Base-by-base conservation (phyloP, 2,888 invertebrate species). In the Nomada fabriciana region DNA sequence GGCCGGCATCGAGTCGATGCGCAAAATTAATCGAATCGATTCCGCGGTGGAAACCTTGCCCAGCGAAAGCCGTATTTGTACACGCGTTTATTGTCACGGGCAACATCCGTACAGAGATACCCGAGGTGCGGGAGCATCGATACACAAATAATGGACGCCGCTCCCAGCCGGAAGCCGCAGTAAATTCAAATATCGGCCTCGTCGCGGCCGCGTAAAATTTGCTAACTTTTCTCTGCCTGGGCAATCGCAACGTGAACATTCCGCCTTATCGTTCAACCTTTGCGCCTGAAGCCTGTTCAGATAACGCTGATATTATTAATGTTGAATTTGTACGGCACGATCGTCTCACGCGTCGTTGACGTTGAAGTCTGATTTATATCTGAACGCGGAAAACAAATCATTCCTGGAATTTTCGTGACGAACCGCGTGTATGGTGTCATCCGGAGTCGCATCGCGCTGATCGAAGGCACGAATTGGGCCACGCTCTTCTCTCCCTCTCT, bases 131-230 rank as follows among this genome's bases (percentile, higher is more conserved):
- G 20, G 60, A 15, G 23, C 65, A 61, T 80, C 80, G 80, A 80
- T 71, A 61, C 80, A 36, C 71, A 25, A 79, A 61, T 79, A 80
- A 80, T 55, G 80, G 80, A 78, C n/a, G 79, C 79, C 64, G 79
- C 43, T 52, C 29, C 50, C 52, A 47, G 42, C 69, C 69, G 78
- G 69, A 70, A 79, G 47, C 71, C 53, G 80, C 71, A 71, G 80
- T 80, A 80, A 80, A 80, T 80, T 71, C 60, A 55, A 71, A 80
- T 80, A 80, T 80, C 80, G 80, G 47, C 71, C 55, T 42, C 25
- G 60, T n/a, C 47, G n/a, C 50, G 60, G 13, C 20, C 15, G 53
- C 50, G 50, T 36, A 20, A 43, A 67, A 55, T 67, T 65, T 71
- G 53, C 47, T 25, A 65, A 80, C 79, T 70, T 79, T 70, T 64